Conservation (phyloP, 2,888 invertebrate species). For the Sturmia bella region DNA sequence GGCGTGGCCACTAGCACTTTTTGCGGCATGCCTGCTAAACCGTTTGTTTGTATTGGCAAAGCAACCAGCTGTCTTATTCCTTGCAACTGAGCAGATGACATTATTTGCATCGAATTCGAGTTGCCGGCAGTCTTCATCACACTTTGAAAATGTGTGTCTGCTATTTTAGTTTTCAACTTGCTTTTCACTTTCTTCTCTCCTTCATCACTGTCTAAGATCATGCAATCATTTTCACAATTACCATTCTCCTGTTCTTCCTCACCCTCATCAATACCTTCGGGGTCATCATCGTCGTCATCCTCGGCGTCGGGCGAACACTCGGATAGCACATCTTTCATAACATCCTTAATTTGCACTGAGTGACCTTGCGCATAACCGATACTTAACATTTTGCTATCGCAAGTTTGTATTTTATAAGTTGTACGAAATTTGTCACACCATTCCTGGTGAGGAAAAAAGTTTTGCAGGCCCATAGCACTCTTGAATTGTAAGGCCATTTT, state of each 20-base stretch:
- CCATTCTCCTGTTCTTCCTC: constrained; percentile 42
- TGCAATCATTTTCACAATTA: constrained; percentile 59
- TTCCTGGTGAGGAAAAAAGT: constrained; percentile 79
- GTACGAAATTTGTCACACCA: constrained; percentile 79
- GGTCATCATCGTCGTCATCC: constrained; percentile 65
- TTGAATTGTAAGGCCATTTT: constrained; percentile 80
- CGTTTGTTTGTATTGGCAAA: constrained; percentile 65
- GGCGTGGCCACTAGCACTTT: constrained; percentile 78
- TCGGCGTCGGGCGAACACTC: constrained; percentile 72
- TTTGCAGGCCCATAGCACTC: constrained; percentile 77
- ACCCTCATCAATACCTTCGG: constrained; percentile 41
- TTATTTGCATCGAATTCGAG: constrained; percentile 34
- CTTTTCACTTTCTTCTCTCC: constrained; percentile 63
- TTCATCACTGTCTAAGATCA: constrained; percentile 67
- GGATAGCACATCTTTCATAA: constrained; percentile 77
- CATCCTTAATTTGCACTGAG: constrained; percentile 79
- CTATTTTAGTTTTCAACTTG: constrained; percentile 18
- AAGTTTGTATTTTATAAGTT: constrained; percentile 76
- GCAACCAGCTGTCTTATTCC: constrained; percentile 71
- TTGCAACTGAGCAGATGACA: constrained; percentile 50
- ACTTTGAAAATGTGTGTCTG: constrained; percentile 9
- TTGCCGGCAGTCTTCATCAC: constrained; percentile 7
- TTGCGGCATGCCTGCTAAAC: constrained; percentile 73
- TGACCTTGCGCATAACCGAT: constrained; percentile 78
- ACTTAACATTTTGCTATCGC: constrained; percentile 76